Evolutionary conservation across 2,888 invertebrate species (phyloP), one percentile per base, ranked within the genome.

Genomic region (Leptogaster cylindrica): DNA sequence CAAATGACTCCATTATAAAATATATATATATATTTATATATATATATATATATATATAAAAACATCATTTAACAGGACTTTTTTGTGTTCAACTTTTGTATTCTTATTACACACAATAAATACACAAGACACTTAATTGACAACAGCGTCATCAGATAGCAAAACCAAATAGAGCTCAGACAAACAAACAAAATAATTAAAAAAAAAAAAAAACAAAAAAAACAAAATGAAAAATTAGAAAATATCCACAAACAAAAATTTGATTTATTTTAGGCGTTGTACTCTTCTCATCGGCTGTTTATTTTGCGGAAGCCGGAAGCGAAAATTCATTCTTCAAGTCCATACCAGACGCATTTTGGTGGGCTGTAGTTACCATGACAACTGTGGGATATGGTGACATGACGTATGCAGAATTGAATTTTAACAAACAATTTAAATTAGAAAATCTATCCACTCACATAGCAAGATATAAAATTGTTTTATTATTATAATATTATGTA

Each of bases 371-470:
- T 86, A 98, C 94, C 87, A 93, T 93, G 93, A 94, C 93, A 86
- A 98, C 97, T 86, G 98, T 98, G 86, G 98, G 98, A 87, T 98
- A 98, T 90, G 97, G 97, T 88, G 97, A 98, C 89, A 98, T 98
- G 97, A 94, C 93, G 94, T 81, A 80, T 79, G 80, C 77, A 66
- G 39, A 63, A 31, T 76, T 76, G 75, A 77, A 73, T 75, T 75
- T 66, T 71, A 70, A 23, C 28, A 18, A 61, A 25, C 25, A 61
- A 18, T 61, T 61, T 41, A 64, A 33, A 48, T 31, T 48, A 48
- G 48, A 33, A 27, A 16, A 48, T 31, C 48, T 48, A 64, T 64
- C 48, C 46, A 48, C 64, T 64, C 64, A 48, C 64, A 64, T 64
- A 64, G 64, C 64, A 64, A 64, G 14, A 52, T n/a, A 46, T 44